Evolutionary conservation across 2,797 vertebrate species (phyloP).

Genomic region (Phataginus tetradactyla): DNA sequence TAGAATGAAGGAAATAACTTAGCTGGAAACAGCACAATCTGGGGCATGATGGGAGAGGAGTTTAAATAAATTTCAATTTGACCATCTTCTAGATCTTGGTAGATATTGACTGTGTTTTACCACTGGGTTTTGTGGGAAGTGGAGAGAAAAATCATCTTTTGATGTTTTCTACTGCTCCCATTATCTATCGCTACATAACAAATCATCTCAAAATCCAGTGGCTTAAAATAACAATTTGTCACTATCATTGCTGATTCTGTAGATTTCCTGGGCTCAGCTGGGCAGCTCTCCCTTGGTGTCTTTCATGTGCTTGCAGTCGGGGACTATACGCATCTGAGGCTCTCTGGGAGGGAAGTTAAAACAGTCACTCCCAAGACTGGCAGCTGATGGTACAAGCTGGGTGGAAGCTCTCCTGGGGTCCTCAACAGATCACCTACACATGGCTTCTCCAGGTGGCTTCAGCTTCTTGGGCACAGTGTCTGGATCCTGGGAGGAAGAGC

Average conservation of each 20-base stretch:
- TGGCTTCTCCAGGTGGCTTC: background rate
- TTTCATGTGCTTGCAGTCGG: background rate
- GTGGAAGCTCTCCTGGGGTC: background rate
- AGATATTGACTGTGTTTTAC: constrained; percentile 40
- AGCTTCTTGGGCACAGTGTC: background rate
- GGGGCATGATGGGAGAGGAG: background rate
- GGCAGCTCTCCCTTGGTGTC: background rate
- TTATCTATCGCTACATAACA: background rate
- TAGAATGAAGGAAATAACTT: constrained; percentile 64
- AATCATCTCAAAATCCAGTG: background rate
- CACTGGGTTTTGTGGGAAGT: constrained; percentile 37
- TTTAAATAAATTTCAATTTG: constrained; percentile 65
- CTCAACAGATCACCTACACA: background rate
- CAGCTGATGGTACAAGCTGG: background rate
- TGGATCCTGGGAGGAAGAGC: background rate
- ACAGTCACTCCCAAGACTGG: background rate
- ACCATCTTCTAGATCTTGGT: constrained; percentile 59
- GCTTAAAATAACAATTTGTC: background rate
- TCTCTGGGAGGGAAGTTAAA: background rate
- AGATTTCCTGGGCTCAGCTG: background rate
- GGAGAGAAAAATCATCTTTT: constrained; percentile 52
- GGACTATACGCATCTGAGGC: background rate
- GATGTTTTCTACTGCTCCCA: background rate
- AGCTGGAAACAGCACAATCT: constrained; percentile 38
- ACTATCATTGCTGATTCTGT: background rate